phyloP scores from a whole-genome alignment of 2,888 invertebrate genomes.

The Lutraria lutraria region DNA sequence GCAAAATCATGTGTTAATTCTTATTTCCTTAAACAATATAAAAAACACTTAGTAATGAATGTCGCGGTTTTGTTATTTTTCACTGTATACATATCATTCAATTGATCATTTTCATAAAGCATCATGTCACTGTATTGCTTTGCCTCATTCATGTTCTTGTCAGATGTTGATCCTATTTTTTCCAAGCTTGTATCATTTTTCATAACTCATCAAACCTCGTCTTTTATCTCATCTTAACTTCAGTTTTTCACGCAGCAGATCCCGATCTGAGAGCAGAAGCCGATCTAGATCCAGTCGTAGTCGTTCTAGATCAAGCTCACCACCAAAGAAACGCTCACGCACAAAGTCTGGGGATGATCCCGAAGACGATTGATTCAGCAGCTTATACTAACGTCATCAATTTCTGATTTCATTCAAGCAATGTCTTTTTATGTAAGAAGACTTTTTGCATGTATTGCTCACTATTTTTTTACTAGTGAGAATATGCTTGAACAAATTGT shows the following conservation, averaged over 20 bases:
- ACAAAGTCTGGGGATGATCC: conserved; percentile 59
- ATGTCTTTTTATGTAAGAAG: neutral
- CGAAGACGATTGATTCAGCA: conserved; percentile 47
- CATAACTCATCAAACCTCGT: neutral
- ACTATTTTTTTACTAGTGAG: neutral
- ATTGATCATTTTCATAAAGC: no score
- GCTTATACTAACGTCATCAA: neutral
- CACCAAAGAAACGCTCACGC: conserved; percentile 59
- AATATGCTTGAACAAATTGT: conserved; percentile 3
- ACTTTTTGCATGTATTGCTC: neutral
- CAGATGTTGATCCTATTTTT: neutral
- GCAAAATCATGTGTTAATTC: no score
- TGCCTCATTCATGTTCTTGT: no score
- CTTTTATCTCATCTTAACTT: conserved; percentile 16
- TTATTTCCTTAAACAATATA: no score
- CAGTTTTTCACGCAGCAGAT: conserved; percentile 48
- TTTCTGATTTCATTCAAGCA: conserved; percentile 16
- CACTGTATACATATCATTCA: no score
- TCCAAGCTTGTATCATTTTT: neutral
- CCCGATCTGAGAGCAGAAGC: conserved; percentile 54
- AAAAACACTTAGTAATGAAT: no score
- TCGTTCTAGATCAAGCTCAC: conserved; percentile 56
- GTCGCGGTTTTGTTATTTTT: no score
- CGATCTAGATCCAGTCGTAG: conserved; percentile 47
- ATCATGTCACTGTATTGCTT: no score